Evolutionary conservation across 1,140 invertebrate genomes (phyloP), one percentile per base, ranked within the genome.

Genomic region (Brachionus manjavacas): DNA sequence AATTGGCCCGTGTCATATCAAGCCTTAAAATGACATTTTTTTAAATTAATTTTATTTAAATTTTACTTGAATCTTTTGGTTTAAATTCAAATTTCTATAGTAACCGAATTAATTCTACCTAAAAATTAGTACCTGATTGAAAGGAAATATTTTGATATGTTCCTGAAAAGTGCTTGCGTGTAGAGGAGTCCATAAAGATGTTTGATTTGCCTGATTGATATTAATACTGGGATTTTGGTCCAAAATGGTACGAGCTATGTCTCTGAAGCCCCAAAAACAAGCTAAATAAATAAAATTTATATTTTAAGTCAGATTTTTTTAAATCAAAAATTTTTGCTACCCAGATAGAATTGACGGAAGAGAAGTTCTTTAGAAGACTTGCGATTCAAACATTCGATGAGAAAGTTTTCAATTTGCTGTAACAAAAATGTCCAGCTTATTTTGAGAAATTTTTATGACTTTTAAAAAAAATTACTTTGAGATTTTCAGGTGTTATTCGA

Each of bases 91-190:
- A 25, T 68, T 31, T 31, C 64, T n/a, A 68, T 68, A 25, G 64
- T 1, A 68, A 68, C 64, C 35, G 64, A 35, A 31, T 68, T 31
- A 64, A 28, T 68, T 9, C 12, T 12, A 4, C 23, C 8, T 25
- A 3, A 68, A 68, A 68, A 68, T 14, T 4, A 31, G 23, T n/a
- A 68, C 64, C 9, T 28, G 12, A 16, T 12, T 31, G 20, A 14
- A 28, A 31, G 11, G 20, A 68, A 68, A 68, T 31, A 68, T 31
- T 31, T 87, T 87, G 8, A 87, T 88, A 86, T 88, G 86, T 86
- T 89, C 88, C 66, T 89, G 88, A 83, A 88, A 89, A 49, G 87
- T 85, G n/a, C 88, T 87, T 28, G 88, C 88, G 87, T 89, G 88
- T 16, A 89, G 85, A 4, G 88, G 87, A 14, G 88, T 88, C 88